Conservation (phyloP, 2,888 invertebrate genomes). For the Teleiodes luculella region DNA sequence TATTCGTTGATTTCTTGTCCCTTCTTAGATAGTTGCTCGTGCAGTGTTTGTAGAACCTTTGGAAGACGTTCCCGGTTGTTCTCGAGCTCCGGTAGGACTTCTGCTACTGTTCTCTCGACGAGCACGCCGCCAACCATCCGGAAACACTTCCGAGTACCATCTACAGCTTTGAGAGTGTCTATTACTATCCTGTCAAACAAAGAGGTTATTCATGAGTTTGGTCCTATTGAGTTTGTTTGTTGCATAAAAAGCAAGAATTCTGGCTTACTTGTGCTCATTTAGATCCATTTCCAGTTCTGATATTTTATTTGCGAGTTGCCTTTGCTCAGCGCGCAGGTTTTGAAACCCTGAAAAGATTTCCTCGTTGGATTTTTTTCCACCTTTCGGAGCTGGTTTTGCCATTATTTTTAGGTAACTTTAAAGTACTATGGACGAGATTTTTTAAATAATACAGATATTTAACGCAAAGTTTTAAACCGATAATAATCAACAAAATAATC, state of each 20-base stretch:
- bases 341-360: conserved; percentile 94
- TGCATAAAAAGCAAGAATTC: background rate
- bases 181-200: conserved; percentile 90
- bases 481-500: too few relatives aligned
- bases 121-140: conserved; percentile 96
- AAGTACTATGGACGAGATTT: background rate
- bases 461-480: background rate
- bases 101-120: conserved; percentile 94
- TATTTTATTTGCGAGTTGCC: conserved; percentile 90
- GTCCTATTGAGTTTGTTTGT: background rate
- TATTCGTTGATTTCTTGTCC: conserved; percentile 95
- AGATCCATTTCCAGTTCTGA: conserved; percentile 96
- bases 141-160: conserved; percentile 91
- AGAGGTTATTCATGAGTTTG: conserved; percentile 14
- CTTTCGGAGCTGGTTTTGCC: conserved; percentile 54
- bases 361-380: conserved; percentile 81
- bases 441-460: background rate
- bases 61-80: conserved; percentile 89
- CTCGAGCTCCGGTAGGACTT: conserved; percentile 90
- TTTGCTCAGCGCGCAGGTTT: conserved; percentile 90
- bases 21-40: conserved; percentile 90
- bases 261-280: conserved; percentile 95
- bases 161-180: conserved; percentile 92
- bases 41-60: conserved; percentile 87
- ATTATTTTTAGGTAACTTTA: conserved; percentile 29